phyloP scores from a whole-genome alignment of 1,140 invertebrate species.

The Alviniconcha marisindica region DNA sequence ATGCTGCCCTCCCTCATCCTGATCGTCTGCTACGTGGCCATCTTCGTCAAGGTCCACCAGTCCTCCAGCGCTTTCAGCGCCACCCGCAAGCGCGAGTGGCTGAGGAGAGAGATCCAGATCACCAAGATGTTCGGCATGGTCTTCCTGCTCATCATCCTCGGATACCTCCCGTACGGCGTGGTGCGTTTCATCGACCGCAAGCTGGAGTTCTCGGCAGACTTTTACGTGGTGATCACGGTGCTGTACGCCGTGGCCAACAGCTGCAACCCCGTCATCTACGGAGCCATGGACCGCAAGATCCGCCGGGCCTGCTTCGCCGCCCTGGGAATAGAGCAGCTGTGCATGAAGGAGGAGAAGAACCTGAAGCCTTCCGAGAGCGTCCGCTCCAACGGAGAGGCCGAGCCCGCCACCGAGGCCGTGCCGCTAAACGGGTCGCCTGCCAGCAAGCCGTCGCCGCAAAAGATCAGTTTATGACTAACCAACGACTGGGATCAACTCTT shows the following conservation, averaged over 20 bases:
- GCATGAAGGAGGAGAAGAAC: constrained; percentile 45
- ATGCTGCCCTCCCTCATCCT: constrained; percentile 73
- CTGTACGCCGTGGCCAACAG: constrained; percentile 74
- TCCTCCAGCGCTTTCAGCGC: constrained; percentile 64
- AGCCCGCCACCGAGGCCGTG: constrained; percentile 48
- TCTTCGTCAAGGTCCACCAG: constrained; percentile 73
- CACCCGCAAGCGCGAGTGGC: constrained; percentile 66
- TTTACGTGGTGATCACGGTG: constrained; percentile 74
- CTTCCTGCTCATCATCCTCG: constrained; percentile 73
- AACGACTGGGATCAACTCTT: constrained; percentile 30
- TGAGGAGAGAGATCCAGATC: constrained; percentile 74
- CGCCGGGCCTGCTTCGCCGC: constrained; percentile 67
- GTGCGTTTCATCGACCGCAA: constrained; percentile 71
- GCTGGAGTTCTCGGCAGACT: constrained; percentile 68
- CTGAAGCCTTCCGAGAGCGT: constrained; percentile 43
- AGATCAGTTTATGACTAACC: constrained; percentile 37
- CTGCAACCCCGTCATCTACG: constrained; percentile 74
- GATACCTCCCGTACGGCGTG: constrained; percentile 74
- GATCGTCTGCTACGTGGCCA: constrained; percentile 73
- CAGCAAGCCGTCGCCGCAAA: constrained; percentile 6
- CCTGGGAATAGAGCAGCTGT: constrained; percentile 49
- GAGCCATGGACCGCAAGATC: constrained; percentile 73
- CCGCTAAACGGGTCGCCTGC: constrained; percentile 33
- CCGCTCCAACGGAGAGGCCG: constrained; percentile 44
- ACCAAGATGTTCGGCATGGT: constrained; percentile 77